phyloP scores from a whole-genome alignment of 2,797 vertebrate species.

The Etheostoma perlongum region DNA sequence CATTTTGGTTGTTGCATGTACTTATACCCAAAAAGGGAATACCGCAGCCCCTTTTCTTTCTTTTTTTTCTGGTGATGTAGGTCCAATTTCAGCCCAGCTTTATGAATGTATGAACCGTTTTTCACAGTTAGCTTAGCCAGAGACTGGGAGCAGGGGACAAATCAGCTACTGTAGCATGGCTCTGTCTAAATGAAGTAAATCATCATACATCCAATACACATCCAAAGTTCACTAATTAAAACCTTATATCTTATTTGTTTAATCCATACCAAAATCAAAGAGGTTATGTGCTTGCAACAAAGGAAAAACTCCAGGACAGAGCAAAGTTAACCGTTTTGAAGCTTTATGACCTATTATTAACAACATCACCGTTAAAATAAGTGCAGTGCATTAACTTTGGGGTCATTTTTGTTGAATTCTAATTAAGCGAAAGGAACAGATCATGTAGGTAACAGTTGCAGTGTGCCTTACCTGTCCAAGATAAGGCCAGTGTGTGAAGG shows the following conservation, averaged over 20 bases:
- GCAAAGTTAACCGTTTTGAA: background rate
- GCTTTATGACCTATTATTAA: background rate
- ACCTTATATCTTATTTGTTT: background rate
- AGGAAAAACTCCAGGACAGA: background rate
- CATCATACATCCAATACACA: background rate
- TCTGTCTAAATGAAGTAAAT: background rate
- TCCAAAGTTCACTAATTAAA: background rate
- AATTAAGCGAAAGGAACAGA: background rate
- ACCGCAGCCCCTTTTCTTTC: no score
- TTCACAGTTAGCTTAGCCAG: background rate
- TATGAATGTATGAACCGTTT: no score
- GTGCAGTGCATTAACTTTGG: background rate
- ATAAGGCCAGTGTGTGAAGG: slow-evolving; percentile 80
- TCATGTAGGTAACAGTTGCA: background rate
- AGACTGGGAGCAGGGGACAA: background rate
- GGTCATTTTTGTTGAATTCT: background rate
- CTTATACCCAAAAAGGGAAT: no score
- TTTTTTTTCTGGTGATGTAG: no score
- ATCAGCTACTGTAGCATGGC: background rate
- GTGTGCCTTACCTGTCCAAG: slow-evolving; percentile 79
- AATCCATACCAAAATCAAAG: background rate
- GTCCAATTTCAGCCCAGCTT: no score
- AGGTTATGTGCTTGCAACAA: no score
- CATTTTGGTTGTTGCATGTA: no score
- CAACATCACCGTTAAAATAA: fast-evolving